Evolutionary conservation across 2,113 vertebrate species (phyloP).

Genomic region (Nipponia nippon): DNA sequence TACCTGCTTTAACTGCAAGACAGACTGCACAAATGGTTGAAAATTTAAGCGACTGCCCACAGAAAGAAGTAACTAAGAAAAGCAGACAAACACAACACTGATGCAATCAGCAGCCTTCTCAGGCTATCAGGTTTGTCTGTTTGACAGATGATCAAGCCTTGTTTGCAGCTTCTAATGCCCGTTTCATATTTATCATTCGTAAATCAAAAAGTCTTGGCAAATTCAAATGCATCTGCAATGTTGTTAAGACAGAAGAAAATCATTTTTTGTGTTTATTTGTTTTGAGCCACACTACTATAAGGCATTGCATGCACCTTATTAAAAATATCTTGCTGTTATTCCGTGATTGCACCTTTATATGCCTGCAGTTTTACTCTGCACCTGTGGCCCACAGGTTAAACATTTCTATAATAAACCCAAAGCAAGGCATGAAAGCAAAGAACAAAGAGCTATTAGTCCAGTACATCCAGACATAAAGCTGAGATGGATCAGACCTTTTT

Average conservation of each 20-base stretch:
- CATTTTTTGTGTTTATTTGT: neutral
- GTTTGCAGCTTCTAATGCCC: neutral
- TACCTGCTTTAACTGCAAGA: neutral
- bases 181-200: neutral
- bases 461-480: neutral
- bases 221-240: neutral
- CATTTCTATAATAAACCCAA: neutral
- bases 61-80: neutral
- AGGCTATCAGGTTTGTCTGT: neutral
- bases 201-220: neutral
- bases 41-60: neutral
- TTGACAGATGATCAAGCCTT: neutral
- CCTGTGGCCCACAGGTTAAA: neutral
- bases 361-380: neutral
- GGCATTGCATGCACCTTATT: neutral
- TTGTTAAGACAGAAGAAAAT: neutral
- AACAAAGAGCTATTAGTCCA: neutral
- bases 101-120: neutral
- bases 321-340: neutral
- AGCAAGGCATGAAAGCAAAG: neutral
- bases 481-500: neutral
- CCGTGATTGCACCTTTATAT: neutral
- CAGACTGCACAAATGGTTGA: neutral
- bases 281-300: neutral
- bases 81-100: neutral